These are phyloP conservation scores for Prostheceraeus crozeri DNA, from an alignment of 2,888 invertebrate genomes.

Conservation along the genomic window DNA sequence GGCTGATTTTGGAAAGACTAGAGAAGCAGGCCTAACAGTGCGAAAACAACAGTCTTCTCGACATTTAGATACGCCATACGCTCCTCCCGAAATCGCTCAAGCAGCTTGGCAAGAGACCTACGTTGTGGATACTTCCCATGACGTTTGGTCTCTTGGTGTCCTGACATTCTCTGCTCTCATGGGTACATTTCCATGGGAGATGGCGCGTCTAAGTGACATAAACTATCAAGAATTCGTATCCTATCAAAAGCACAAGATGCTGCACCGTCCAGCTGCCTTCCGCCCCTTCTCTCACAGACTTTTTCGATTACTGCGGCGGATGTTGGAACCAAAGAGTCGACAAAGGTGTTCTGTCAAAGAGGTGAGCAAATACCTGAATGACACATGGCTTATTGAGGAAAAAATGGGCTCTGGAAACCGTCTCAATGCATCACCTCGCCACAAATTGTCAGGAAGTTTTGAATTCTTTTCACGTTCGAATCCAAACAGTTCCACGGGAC, in stretches of 20 bases:
- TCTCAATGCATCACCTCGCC: too few species aligned
- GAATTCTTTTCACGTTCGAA: too few species aligned
- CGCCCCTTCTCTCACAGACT: constrained; percentile 80
- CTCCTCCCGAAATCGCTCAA: constrained; percentile 80
- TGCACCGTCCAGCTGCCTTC: constrained; percentile 45
- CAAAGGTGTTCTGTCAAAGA: constrained; percentile 64
- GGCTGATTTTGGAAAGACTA: constrained; percentile 88
- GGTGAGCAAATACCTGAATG: constrained; percentile 67
- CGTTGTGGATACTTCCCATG: constrained; percentile 70
- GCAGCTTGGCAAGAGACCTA: constrained; percentile 61
- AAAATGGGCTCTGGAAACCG: too few species aligned
- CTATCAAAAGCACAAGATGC: too few species aligned
- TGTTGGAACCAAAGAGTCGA: constrained; percentile 74
- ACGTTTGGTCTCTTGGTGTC: constrained; percentile 94
- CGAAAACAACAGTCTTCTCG: constrained; percentile 60
- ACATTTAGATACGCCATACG: constrained; percentile 85
- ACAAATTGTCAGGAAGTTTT: too few species aligned
- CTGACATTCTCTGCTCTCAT: constrained; percentile 88
- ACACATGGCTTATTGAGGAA: constrained; percentile 65
- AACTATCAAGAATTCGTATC: constrained; percentile 64
- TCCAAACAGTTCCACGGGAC: too few species aligned
- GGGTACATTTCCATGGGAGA: constrained; percentile 77
- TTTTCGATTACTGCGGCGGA: constrained; percentile 80
- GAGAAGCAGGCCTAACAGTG: constrained; percentile 57
- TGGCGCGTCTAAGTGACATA: constrained; percentile 60